These are phyloP conservation scores for Leptinotarsa juncta DNA, from an alignment of 2,888 invertebrate genomes.

Conservation along the genomic window DNA sequence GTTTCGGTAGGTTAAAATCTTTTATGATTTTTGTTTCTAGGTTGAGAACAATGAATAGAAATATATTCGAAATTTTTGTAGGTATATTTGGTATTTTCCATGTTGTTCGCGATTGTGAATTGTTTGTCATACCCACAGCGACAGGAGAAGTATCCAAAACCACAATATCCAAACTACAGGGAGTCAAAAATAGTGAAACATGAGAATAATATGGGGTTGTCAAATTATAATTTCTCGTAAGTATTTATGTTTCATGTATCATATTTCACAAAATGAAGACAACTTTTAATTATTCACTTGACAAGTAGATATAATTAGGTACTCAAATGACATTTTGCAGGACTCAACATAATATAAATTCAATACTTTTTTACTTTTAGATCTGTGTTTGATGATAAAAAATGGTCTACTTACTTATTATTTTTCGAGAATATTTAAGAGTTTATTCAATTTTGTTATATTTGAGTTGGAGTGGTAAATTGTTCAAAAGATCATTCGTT, in stretches of 20 bases:
- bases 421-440: too few relatives aligned
- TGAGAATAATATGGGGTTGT: constrained; percentile 47
- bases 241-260: constrained; percentile 25
- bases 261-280: too few relatives aligned
- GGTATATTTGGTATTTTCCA: constrained; percentile 23
- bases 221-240: constrained; percentile 49
- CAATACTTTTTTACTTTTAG: too few relatives aligned
- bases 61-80: constrained; percentile 21
- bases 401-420: too few relatives aligned
- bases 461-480: too few relatives aligned
- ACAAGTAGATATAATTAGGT: too few relatives aligned
- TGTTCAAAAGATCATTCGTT: too few relatives aligned
- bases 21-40: background rate
- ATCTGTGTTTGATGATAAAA: too few relatives aligned
- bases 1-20: constrained; percentile 25
- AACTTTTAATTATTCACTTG: too few relatives aligned
- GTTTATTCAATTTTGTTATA: too few relatives aligned
- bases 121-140: constrained; percentile 41
- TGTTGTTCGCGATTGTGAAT: constrained; percentile 9
- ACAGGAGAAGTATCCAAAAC: constrained; percentile 19
- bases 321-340: too few relatives aligned
- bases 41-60: background rate
- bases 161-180: constrained; percentile 37
- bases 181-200: constrained; percentile 48
- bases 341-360: too few relatives aligned